Evolutionary conservation across 92 coral and sea anemone species (phyloP).

Genomic region (Umimayanthus kanabou): DNA sequence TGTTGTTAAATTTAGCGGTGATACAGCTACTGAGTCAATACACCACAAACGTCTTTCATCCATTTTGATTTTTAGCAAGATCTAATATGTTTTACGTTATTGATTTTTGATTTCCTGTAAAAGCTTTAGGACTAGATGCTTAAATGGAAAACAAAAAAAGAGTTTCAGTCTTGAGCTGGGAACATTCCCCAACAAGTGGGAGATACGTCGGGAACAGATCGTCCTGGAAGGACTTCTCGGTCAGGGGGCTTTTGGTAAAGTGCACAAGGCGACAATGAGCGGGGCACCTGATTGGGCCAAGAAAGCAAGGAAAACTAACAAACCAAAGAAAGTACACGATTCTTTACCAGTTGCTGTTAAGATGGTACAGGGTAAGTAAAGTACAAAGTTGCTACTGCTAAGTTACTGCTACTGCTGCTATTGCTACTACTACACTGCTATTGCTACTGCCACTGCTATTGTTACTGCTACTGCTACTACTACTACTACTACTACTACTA

Average conservation of each 20-base stretch:
- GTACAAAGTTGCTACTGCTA: neutral
- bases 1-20: no score
- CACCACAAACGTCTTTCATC: no score
- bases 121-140: neutral
- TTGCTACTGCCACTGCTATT: no score
- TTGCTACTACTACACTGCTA: no score
- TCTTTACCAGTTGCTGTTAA: constrained; percentile 28
- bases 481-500: no score
- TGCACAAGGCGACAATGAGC: constrained; percentile 23
- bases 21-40: no score
- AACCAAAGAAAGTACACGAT: neutral
- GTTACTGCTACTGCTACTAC: no score
- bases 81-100: neutral
- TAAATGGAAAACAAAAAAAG: neutral
- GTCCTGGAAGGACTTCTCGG: constrained; percentile 17
- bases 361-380: constrained; percentile 15
- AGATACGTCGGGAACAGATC: constrained; percentile 11
- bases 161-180: neutral
- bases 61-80: neutral
- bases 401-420: no score
- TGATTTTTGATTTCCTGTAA: neutral
- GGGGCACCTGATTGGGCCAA: neutral
- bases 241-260: constrained; percentile 24
- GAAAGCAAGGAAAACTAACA: neutral
- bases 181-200: neutral